phyloP scores from a whole-genome alignment of 1,140 invertebrate genomes.

The Aphis gossypii region DNA sequence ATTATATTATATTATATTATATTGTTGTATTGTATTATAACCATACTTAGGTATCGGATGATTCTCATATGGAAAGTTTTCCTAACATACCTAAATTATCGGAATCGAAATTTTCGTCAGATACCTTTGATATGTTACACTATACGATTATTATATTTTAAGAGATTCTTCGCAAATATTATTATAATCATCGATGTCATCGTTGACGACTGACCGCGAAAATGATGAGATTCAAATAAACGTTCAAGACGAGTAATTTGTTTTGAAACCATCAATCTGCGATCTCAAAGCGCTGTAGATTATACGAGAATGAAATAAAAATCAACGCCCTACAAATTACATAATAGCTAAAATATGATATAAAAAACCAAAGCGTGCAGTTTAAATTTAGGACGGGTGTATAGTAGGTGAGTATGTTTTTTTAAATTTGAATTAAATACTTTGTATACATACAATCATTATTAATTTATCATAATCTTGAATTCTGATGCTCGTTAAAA shows the following conservation, averaged over 20 bases:
- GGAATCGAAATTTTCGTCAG: neutral
- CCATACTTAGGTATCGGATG: neutral
- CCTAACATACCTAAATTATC: neutral
- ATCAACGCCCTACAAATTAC: neutral
- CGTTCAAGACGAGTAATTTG: neutral
- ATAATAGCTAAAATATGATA: neutral
- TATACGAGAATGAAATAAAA: neutral
- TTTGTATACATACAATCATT: neutral
- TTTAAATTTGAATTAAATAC: neutral
- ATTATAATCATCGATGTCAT: neutral
- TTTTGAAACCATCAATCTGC: neutral
- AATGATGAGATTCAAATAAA: neutral
- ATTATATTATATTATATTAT: neutral
- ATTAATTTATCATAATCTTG: neutral
- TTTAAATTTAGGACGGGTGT: neutral
- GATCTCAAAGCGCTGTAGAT: neutral
- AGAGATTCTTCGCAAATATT: neutral
- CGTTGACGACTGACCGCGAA: neutral
- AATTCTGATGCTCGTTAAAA: neutral
- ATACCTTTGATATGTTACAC: neutral
- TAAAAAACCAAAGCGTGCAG: neutral
- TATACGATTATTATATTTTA: neutral
- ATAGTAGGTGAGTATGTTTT: neutral
- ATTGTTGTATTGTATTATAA: neutral
- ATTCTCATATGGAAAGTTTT: neutral